These are phyloP conservation scores for Myioborus melanocephalus DNA, from an alignment of 2,797 vertebrate genomes.

Conservation along the genomic window DNA sequence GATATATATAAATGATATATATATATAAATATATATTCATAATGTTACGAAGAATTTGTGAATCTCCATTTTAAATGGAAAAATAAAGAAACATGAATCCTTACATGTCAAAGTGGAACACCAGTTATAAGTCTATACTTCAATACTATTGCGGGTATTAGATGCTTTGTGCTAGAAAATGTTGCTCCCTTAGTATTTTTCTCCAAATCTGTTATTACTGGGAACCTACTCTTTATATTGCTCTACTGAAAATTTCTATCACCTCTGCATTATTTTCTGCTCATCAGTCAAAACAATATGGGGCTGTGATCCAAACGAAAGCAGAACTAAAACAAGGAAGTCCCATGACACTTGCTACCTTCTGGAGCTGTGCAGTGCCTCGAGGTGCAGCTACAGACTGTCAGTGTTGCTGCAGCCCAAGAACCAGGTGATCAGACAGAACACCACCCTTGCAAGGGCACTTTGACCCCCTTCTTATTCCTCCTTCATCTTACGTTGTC, in stretches of 20 bases:
- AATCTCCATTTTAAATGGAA: not conserved
- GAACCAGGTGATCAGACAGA: not conserved
- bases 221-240: not conserved
- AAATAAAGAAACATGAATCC: not conserved
- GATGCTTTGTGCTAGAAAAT: not conserved
- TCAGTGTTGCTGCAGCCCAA: not conserved
- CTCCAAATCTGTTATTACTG: not conserved
- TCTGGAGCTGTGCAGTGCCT: rapidly evolving
- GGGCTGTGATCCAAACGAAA: not conserved
- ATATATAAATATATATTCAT: no score
- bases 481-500: not conserved
- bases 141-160: not conserved
- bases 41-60: not conserved
- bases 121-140: not conserved
- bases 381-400: rapidly evolving
- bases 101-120: not conserved
- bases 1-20: no score
- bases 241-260: not conserved
- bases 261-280: not conserved
- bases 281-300: rapidly evolving
- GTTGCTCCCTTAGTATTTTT: not conserved
- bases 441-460: not conserved
- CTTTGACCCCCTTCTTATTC: not conserved
- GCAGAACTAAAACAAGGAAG: not conserved
- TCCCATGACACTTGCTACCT: not conserved